Base-by-base conservation (phyloP, 2,113 vertebrate species). In the Accipiter cooperii region DNA sequence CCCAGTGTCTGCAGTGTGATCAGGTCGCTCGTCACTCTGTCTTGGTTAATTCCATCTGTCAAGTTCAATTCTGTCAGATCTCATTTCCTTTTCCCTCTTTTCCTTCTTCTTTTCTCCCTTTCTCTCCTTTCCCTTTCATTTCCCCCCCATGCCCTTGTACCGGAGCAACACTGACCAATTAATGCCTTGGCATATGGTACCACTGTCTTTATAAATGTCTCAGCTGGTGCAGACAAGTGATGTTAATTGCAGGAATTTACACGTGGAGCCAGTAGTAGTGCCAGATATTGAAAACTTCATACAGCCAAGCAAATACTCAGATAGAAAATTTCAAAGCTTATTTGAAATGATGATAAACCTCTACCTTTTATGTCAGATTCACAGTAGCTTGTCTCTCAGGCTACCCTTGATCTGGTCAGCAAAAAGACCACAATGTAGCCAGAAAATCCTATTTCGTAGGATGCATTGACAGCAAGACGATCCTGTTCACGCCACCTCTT, bases 121-220 rank as follows among this genome's bases (percentile, higher is more conserved):
- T 79, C 22, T 68, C 6, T 69, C n/a, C 29, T 74, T 69, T 68
- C 33, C 28, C 21, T n/a, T 52, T 20, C 25, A 5, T 57, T 68
- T 10, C 7, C 1, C 1, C 2, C 1, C 4, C 8, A n/a, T n/a
- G 13, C 13, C 54, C 33, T 64, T 47, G 14, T 60, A 46, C 8
- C 5, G 20, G 21, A 70, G 17, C 9, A 46, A 64, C 8, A 18
- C 0, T 19, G 33, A 51, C 9, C 8, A 55, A 17, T 44, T 70
- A 64, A 75, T 70, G 12, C 4, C 14, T 21, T 3, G 5, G 8
- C 9, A 12, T 49, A 29, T 12, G 4, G 8, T 69, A 40, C 25
- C 20, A 26, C 16, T 13, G 17, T 20, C 19, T 76, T 68, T 40
- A 64, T 12, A 38, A 71, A 65, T 9, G 54, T 11, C 8, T 49